Evolutionary conservation across 2,888 invertebrate genomes (phyloP).

Genomic region (Morpho helenor): DNA sequence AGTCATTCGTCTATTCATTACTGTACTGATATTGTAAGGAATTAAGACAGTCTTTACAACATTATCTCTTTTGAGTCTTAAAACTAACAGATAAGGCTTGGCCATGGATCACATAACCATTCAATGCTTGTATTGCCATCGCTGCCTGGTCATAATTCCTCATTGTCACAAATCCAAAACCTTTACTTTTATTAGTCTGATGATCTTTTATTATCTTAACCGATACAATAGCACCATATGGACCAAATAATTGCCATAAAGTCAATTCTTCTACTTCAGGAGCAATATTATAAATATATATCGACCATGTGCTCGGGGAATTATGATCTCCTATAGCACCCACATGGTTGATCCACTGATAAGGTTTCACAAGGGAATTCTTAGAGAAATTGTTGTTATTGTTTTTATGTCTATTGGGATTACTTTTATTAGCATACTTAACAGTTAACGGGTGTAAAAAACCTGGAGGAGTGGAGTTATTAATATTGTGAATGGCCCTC

Average conservation of each 20-base stretch:
- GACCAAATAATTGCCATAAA: conserved; percentile 76
- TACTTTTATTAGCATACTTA: conserved; percentile 79
- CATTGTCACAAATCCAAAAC: conserved; percentile 78
- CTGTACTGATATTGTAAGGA: conserved; percentile 75
- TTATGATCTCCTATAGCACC: conserved; percentile 71
- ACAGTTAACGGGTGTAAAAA: conserved; percentile 77
- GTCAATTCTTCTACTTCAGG: conserved; percentile 75
- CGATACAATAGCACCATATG: conserved; percentile 78
- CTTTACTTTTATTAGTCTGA: conserved; percentile 77
- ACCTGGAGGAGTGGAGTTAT: conserved; percentile 71
- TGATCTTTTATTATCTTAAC: conserved; percentile 78
- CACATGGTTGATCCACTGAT: conserved; percentile 75
- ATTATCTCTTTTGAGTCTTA: conserved; percentile 79
- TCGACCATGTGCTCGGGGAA: conserved; percentile 75
- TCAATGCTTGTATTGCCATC: conserved; percentile 76
- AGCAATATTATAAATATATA: conserved; percentile 76
- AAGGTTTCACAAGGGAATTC: conserved; percentile 67
- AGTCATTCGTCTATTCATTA: conserved; percentile 67
- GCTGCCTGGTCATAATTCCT: conserved; percentile 77
- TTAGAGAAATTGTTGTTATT: conserved; percentile 72
- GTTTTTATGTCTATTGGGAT: conserved; percentile 73
- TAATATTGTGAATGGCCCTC: conserved; percentile 71
- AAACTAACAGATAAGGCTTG: conserved; percentile 77
- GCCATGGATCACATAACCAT: conserved; percentile 69
- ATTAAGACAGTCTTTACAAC: conserved; percentile 56